These are phyloP conservation scores for Camponotus vicinus DNA, from an alignment of 1,140 invertebrate genomes.

Conservation along the genomic window DNA sequence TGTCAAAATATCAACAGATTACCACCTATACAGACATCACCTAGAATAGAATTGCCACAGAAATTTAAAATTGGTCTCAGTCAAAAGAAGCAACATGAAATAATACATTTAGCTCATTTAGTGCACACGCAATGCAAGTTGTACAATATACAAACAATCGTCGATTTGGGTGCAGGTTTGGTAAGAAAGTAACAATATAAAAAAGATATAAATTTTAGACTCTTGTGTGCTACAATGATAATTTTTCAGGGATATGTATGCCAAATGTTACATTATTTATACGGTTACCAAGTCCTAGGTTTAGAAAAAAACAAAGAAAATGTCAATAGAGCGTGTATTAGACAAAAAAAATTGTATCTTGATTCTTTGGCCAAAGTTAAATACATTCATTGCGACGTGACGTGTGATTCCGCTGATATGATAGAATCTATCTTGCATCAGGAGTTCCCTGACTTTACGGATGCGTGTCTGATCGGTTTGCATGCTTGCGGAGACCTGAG, in stretches of 20 bases:
- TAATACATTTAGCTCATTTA: slow-evolving; percentile 87
- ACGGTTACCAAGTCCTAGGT: slow-evolving; percentile 90
- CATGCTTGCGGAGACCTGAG: slow-evolving; percentile 95
- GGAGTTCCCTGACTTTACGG: slow-evolving; percentile 78
- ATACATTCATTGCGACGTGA: slow-evolving; percentile 88
- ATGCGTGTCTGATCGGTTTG: slow-evolving; percentile 89
- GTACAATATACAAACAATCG: slow-evolving; percentile 86
- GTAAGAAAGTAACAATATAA: slow-evolving; percentile 82
- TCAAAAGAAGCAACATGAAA: slow-evolving; percentile 91
- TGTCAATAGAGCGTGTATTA: slow-evolving; percentile 88
- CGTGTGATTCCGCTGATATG: slow-evolving; percentile 82
- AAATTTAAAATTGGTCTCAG: slow-evolving; percentile 84
- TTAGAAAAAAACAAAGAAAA: slow-evolving; percentile 89
- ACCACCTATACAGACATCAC: slow-evolving; percentile 46
- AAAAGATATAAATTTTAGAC: not conserved
- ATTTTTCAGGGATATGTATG: slow-evolving; percentile 91
- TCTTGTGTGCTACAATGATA: not conserved
- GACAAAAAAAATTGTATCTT: slow-evolving; percentile 87
- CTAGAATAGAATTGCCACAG: slow-evolving; percentile 72
- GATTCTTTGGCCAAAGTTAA: slow-evolving; percentile 86
- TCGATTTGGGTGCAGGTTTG: slow-evolving; percentile 94
- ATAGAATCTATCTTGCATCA: slow-evolving; percentile 84
- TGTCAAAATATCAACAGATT: slow-evolving; percentile 79
- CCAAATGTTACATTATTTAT: slow-evolving; percentile 89
- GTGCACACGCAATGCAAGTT: slow-evolving; percentile 87